Percentiles rank a stretch among this genome's conserved stretches.
Evolutionary conservation across 2,888 invertebrate species (phyloP).

Genomic region (Dorcus parallelipipedus): DNA sequence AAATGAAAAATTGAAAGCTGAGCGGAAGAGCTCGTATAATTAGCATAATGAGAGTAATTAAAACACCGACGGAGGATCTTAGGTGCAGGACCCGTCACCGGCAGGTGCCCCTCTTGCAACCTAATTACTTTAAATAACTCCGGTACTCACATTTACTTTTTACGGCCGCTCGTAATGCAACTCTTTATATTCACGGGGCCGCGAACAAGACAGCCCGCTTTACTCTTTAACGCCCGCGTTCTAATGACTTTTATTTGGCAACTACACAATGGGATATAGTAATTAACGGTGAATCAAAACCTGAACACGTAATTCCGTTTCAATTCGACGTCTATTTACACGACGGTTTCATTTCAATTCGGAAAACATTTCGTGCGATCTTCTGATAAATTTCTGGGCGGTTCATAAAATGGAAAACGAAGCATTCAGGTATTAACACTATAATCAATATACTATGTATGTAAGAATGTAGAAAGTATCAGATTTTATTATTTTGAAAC

Average conservation of each 20-base stretch:
- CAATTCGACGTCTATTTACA: conserved; percentile 10
- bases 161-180: conserved; percentile 44
- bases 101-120: conserved; percentile 28
- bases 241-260: conserved; percentile 28
- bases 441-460: too few relatives aligned
- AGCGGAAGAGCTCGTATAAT: conserved; percentile 29
- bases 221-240: conserved; percentile 20
- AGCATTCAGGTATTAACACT: too few relatives aligned
- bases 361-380: not conserved
- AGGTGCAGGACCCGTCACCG: conserved; percentile 30
- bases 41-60: conserved; percentile 35
- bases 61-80: conserved; percentile 33
- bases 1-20: conserved; percentile 31
- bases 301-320: conserved; percentile 28
- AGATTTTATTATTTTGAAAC: too few relatives aligned
- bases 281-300: conserved; percentile 31
- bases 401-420: too few relatives aligned
- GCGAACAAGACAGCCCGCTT: conserved; percentile 19
- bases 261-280: conserved; percentile 22
- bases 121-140: conserved; percentile 33
- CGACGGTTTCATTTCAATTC: conserved; percentile 5
- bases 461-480: too few relatives aligned
- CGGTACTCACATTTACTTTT: conserved; percentile 27
- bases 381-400: too few relatives aligned
- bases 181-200: conserved; percentile 51